Base-by-base conservation (phyloP, 2,888 invertebrate genomes). In the Molorchus minor region DNA sequence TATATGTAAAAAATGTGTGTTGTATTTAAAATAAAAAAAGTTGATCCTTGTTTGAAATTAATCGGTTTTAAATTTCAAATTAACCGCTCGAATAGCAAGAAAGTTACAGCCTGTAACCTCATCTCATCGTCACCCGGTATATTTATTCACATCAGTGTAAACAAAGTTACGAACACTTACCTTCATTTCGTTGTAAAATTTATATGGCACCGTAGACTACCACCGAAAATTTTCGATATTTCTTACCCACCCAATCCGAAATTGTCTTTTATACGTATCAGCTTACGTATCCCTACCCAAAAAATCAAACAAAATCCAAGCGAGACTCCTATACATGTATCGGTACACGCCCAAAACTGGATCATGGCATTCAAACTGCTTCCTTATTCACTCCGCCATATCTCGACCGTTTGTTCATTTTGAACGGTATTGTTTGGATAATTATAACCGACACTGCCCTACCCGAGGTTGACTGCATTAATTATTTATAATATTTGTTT, bases 271-370 rank as follows among this genome's bases (percentile, higher is more conserved):
- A 52, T 52, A 52, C 15, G 8, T 10, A 12, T n/a, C 30, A 30
- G 15, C n/a, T 17, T 8, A 1, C n/a, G 7, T 41, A 41, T 40
- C 52, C 52, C 41, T 41, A 40, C 41, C 40, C 40, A 52, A 41
- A 41, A 49, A 41, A 49, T n/a, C 13, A n/a, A 47, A 47, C 13
- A 10, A 47, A 36, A 35, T 21, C 21, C 21, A n/a, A n/a, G n/a
- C 21, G 49, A 36, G 20, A 40, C 3, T 25, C 4, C 25, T 4
- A 4, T 25, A 21, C 36, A 51, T 38, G 33, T 10, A 33, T 29
- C n/a, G 44, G 21, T 56, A 59, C 61, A 59, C 62, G 61, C 65
- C 65, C 58, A 51, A 65, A 68, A 66, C 63, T 59, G 61, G 64
- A 57, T 67, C 51, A 54, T 67, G 65, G 59, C n/a, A n/a, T n/a